A percentile compares a stretch with the other conserved stretches of the same genome.
These are phyloP conservation scores for Bruchidius siliquastri DNA, from an alignment of 2,888 invertebrate genomes.

Conservation along the genomic window DNA sequence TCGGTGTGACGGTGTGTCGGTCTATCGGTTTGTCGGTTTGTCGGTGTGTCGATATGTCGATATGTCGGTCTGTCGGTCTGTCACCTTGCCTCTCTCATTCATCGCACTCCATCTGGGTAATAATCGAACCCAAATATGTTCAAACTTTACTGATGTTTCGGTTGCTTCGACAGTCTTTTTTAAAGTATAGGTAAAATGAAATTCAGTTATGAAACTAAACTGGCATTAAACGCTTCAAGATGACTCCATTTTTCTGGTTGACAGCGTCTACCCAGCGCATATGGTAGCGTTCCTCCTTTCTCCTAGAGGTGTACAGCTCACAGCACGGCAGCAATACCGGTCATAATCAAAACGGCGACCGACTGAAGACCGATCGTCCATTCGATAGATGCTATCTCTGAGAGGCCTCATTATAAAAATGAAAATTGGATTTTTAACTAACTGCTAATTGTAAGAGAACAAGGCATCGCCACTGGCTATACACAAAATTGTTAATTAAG, in stretches of 20 bases:
- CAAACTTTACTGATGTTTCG: too few species aligned
- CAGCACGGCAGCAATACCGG: neutral
- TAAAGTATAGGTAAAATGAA: too few species aligned
- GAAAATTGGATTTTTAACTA: conserved; percentile 4
- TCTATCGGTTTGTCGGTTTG: too few species aligned
- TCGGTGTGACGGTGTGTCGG: too few species aligned
- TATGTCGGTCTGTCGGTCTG: too few species aligned
- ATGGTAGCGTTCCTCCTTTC: neutral
- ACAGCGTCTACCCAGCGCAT: neutral
- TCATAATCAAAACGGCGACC: neutral
- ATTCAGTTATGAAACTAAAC: too few species aligned
- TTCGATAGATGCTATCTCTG: neutral
- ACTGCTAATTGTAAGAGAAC: conserved; percentile 2
- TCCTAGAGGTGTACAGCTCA: neutral
- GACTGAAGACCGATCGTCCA: neutral
- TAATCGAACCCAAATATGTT: too few species aligned
- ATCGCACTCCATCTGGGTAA: too few species aligned
- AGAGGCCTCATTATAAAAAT: conserved; percentile 1
- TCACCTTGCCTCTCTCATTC: too few species aligned
- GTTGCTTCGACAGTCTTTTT: too few species aligned
- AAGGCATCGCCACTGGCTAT: neutral
- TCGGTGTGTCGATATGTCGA: too few species aligned
- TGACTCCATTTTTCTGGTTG: neutral
- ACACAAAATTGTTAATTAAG: neutral
- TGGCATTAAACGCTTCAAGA: too few species aligned